These are phyloP conservation scores for Drosophila seguyi DNA, from an alignment of 1,140 invertebrate species.

Conservation along the genomic window DNA sequence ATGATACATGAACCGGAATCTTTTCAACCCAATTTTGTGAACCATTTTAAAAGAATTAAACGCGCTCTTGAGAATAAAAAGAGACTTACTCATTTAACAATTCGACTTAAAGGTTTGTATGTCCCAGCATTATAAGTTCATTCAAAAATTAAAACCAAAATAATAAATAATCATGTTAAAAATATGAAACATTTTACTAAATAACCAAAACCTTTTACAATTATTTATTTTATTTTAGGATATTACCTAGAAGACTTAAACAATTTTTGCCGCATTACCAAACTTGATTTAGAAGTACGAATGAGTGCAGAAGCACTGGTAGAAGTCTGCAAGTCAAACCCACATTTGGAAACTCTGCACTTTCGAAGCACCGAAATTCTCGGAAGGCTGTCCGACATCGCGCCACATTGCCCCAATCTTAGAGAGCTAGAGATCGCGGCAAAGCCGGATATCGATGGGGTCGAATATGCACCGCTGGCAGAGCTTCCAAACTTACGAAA, in stretches of 20 bases:
- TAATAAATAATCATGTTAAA: no score
- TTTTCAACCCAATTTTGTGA: no score
- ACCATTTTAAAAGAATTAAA: no score
- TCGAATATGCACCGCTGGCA: background rate
- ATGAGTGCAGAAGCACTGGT: background rate
- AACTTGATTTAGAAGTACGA: background rate
- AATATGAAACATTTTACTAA: background rate
- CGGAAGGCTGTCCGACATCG: conserved; percentile 1
- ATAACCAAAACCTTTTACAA: background rate
- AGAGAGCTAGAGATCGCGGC: background rate
- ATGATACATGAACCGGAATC: no score
- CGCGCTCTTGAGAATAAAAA: no score
- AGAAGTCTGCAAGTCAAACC: background rate
- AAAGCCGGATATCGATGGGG: background rate
- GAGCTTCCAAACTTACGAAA: background rate
- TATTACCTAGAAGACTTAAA: background rate
- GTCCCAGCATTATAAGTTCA: no score
- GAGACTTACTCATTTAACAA: no score
- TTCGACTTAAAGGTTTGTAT: no score
- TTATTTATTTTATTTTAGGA: no score
- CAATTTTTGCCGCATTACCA: background rate
- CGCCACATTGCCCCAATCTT: background rate
- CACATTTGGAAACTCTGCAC: fast-evolving
- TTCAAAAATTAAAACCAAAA: no score
- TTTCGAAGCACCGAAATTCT: background rate